Conservation (phyloP, 1,140 invertebrate genomes). For the Panulirus ornatus region DNA sequence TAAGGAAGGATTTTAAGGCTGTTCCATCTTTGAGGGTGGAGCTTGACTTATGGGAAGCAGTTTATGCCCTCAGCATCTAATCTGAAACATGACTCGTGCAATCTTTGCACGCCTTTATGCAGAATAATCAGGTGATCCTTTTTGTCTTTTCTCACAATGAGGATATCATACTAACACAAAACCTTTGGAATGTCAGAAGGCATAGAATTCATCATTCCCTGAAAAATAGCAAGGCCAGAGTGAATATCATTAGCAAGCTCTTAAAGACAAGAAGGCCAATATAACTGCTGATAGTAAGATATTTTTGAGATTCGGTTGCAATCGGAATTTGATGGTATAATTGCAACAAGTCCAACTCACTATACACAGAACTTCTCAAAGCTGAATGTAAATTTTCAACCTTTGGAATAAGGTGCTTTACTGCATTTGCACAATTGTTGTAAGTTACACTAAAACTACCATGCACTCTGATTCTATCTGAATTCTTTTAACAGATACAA, state of each 20-base stretch:
- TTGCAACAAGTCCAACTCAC: background rate
- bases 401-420: background rate
- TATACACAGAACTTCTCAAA: constrained; percentile 4
- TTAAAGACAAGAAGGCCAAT: background rate
- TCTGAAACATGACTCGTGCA: background rate
- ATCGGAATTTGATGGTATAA: background rate
- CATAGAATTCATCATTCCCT: background rate
- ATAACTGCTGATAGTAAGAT: background rate
- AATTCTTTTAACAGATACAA: background rate
- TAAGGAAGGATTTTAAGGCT: too few species aligned
- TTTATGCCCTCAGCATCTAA: too few species aligned
- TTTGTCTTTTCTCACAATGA: background rate
- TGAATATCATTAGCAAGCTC: background rate
- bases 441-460: too few species aligned
- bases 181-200: background rate
- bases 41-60: too few species aligned
- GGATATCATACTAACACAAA: background rate
- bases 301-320: background rate
- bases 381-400: constrained; percentile 11
- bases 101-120: background rate
- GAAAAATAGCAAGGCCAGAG: background rate
- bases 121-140: background rate
- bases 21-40: too few species aligned
- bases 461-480: background rate
- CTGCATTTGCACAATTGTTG: background rate